Evolutionary conservation across 1,140 invertebrate genomes (phyloP).

Genomic region (Drosophila sechellia): DNA sequence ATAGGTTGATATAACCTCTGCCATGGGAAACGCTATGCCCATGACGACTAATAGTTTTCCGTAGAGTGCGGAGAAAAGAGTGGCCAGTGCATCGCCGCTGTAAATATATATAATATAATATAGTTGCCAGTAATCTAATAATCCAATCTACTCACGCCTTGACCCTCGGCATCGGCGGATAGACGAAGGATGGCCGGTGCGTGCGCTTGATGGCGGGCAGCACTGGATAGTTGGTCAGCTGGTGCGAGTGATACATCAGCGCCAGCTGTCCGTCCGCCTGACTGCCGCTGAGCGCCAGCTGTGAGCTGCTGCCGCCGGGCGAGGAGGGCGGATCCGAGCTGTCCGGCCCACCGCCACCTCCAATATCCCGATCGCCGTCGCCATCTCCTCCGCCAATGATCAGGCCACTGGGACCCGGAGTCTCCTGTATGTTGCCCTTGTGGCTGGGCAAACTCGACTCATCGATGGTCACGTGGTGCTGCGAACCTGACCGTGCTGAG

Average conservation of each 20-base stretch:
- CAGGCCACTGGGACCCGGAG: constrained; percentile 59
- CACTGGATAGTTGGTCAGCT: constrained; percentile 81
- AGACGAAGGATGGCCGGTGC: constrained; percentile 82
- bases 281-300: constrained; percentile 51
- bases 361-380: constrained; percentile 44
- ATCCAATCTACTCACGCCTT: constrained; percentile 71
- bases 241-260: constrained; percentile 82
- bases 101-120: not conserved
- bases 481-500: constrained; percentile 71
- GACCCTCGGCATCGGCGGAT: constrained; percentile 79
- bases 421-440: constrained; percentile 55
- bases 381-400: constrained; percentile 63
- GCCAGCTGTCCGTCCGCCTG: constrained; percentile 73
- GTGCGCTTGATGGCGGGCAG: constrained; percentile 80
- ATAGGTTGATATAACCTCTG: constrained; percentile 95
- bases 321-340: constrained; percentile 82
- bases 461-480: constrained; percentile 83
- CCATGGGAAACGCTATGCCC: constrained; percentile 96
- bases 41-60: constrained; percentile 97
- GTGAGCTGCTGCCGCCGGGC: constrained; percentile 56
- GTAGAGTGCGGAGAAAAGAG: constrained; percentile 95
- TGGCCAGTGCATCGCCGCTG: constrained; percentile 86
- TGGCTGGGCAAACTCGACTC: constrained; percentile 75
- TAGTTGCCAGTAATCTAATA: no score
- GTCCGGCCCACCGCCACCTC: constrained; percentile 39